Evolutionary conservation across 2,797 vertebrate species (phyloP), one percentile per base, ranked within the genome.

Genomic region (Esox masquinongy): DNA sequence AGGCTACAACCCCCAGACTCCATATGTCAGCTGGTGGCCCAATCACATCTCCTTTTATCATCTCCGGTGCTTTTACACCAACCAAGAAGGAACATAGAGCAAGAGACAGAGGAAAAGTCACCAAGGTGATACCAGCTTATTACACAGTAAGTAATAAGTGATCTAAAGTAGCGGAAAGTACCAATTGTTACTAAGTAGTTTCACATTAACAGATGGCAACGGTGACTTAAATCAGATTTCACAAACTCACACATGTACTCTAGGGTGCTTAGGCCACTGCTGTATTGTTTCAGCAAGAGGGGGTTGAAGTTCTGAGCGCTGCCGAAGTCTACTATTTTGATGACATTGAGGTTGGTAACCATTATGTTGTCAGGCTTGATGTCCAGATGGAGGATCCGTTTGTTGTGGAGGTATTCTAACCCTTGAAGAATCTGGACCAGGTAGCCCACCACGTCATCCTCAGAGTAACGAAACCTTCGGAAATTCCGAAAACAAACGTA

Each of bases 251-350:
- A 91, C 90, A 89, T 93, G 82, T 95, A 98, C 85, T 99, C 96
- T 83, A 97, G 88, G 0, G 95, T 96, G 69, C 95, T 96, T 0
- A 92, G 85, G 8, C 93, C 94, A 16, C 91, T 85, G 29, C 94
- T 94, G 56, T 94, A 92, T 5, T 92, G 93, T 72, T 89, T 93
- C 77, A 97, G 93, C 69, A 92, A 93, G 1, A 96, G 95, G 0
- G 97, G 96, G 78, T 95, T 97, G 89, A 98, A 99, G 74, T 86
- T 95, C 88, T 96, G 96, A 56, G 97, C 97, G 0, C 96, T 97
- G 67, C 97, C 97, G 0, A 98, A 96, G 90, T 99, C 97, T 0
- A 99, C 94, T 0, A 99, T 96, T 92, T 99, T 99, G 79, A 99
- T 84, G 64, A 90, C 78, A 0, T 96, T 97, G 86, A 95, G 93